Evolutionary conservation across 1,140 invertebrate genomes (phyloP), one percentile per base, ranked within the genome.

Genomic region (Tetranychus urticae): DNA sequence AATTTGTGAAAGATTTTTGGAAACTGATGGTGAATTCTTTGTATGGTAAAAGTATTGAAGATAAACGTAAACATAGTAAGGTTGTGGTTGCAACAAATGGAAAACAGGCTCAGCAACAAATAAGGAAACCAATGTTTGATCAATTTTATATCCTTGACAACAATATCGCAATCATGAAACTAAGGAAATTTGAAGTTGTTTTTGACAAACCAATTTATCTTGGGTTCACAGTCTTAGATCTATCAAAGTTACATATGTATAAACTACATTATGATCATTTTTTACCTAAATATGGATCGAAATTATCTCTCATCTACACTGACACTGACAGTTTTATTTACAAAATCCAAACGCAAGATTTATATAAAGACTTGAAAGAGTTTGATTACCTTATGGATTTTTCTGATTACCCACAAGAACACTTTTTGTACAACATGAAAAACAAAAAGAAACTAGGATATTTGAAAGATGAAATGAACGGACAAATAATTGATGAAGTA

Each of bases 21-120:
- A 70, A 70, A 63, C 62, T 76, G 59, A 69, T 76, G 64, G 74
- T 74, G 64, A 76, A 77, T 67, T 66, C 70, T 4, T 66, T 75
- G 12, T 77, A 72, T 67, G 75, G 73, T 2, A 75, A 75, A 70
- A 72, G 71, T 2, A 75, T 75, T 68, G 74, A 76, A 68, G 76
- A 76, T 68, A 66, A 74, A 14, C 67, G 70, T 62, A 75, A 76
- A 61, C 65, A 69, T 65, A 67, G 68, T 36, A 66, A 74, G 66
- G 67, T 77, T 2, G 69, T 68, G 69, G 61, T 76, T 66, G 67
- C 66, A 35, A 61, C 34, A 47, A 69, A 68, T 68, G 46, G 23
- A 48, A 61, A 69, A 58, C 68, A 71, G 61, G 67, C 66, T 35
- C 59, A 68, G 66, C 65, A 67, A 48, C 63, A 70, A 34, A 71